phyloP scores from a whole-genome alignment of 2,113 vertebrate genomes.

The Emydura subglobosa region DNA sequence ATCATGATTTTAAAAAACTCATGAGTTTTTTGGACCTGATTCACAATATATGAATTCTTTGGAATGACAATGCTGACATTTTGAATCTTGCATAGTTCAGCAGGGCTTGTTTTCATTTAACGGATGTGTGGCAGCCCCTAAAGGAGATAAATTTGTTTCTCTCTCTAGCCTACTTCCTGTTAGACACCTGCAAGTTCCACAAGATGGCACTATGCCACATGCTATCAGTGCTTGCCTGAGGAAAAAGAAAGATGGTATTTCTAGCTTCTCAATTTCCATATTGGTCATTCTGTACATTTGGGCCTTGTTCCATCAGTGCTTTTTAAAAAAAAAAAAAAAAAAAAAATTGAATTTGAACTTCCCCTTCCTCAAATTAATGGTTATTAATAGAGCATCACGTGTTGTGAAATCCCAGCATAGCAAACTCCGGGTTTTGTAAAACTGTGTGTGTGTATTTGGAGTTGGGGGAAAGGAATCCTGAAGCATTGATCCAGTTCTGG shows the following conservation, averaged over 20 bases:
- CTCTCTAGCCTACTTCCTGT: neutral
- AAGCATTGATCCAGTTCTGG: neutral
- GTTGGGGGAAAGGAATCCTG: neutral
- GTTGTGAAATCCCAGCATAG: neutral
- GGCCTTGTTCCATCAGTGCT: neutral
- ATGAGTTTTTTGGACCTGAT: neutral
- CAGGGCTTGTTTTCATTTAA: accelerated
- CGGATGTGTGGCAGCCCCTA: accelerated
- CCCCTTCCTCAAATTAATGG: neutral
- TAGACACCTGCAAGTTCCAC: neutral
- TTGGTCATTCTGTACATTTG: neutral
- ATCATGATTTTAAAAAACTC: neutral
- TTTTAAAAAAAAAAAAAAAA: neutral
- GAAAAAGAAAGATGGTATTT: neutral
- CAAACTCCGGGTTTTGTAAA: neutral
- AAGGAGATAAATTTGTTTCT: neutral
- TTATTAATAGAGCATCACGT: neutral
- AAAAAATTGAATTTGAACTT: neutral
- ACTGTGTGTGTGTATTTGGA: neutral
- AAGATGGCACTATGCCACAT: neutral
- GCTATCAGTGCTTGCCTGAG: neutral
- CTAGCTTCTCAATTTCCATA: neutral
- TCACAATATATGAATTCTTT: neutral
- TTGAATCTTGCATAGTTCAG: neutral
- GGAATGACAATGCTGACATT: neutral